These are phyloP conservation scores for Papilio protenor DNA, from an alignment of 2,888 invertebrate genomes.

Conservation along the genomic window DNA sequence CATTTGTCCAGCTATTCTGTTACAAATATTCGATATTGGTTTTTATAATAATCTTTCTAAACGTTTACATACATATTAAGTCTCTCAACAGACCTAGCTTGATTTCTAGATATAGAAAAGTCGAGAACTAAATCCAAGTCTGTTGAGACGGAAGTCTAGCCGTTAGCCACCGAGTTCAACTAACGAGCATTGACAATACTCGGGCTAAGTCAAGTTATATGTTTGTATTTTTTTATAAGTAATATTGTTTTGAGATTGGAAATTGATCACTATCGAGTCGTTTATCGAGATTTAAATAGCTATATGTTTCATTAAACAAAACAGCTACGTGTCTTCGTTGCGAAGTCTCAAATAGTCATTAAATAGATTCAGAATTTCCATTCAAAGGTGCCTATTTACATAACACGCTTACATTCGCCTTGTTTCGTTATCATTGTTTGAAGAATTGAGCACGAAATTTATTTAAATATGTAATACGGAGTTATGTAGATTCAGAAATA, in stretches of 20 bases:
- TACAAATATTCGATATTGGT: neutral
- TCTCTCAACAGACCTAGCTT: neutral
- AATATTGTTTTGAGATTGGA: slow-evolving; percentile 12
- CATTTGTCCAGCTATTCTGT: neutral
- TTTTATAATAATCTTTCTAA: neutral
- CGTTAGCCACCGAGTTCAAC: neutral
- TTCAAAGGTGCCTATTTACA: slow-evolving; percentile 44
- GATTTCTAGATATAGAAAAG: neutral
- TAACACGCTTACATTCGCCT: slow-evolving; percentile 37
- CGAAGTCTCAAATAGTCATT: slow-evolving; percentile 37
- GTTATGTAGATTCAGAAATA: slow-evolving; percentile 35
- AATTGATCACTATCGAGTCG: slow-evolving; percentile 11
- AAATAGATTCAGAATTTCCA: slow-evolving; percentile 41
- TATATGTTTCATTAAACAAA: slow-evolving; percentile 35
- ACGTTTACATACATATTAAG: neutral
- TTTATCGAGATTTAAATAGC: slow-evolving; percentile 4
- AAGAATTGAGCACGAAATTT: slow-evolving; percentile 37
- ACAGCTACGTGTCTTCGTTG: slow-evolving; percentile 21
- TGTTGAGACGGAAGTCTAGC: neutral
- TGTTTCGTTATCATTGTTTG: slow-evolving; percentile 43
- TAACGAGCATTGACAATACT: neutral
- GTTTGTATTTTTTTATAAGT: neutral
- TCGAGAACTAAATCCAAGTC: neutral
- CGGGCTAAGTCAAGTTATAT: neutral
- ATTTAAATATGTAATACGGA: slow-evolving; percentile 33